Conservation (phyloP, 2,113 vertebrate species). For the Orycteropus afer region DNA sequence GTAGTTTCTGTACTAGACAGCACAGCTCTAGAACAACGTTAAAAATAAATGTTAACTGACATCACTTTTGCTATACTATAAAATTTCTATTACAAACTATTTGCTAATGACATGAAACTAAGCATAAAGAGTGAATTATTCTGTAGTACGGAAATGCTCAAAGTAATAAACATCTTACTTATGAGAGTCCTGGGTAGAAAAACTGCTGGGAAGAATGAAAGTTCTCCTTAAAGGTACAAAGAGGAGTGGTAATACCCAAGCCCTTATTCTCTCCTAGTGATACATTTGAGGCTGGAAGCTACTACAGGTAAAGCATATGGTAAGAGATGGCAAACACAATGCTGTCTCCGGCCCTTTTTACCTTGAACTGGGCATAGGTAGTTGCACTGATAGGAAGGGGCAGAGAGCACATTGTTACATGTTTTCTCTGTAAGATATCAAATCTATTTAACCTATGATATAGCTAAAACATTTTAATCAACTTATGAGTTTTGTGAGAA, state of each 20-base stretch:
- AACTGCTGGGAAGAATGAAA: not conserved
- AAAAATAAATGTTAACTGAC: constrained; percentile 46
- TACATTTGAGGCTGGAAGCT: not conserved
- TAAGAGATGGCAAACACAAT: not conserved
- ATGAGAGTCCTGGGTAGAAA: constrained; percentile 2
- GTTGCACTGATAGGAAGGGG: not conserved
- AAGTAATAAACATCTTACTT: constrained; percentile 9
- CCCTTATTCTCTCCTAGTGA: not conserved
- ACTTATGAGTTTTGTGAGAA: constrained; percentile 31
- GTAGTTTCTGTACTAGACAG: not conserved
- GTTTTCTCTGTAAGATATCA: not conserved
- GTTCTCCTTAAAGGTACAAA: not conserved
- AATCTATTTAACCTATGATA: constrained; percentile 12
- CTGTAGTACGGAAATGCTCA: not conserved
- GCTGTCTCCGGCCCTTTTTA: not conserved
- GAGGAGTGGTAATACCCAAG: not conserved
- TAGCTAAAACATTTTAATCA: not conserved
- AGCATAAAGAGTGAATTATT: constrained; percentile 15
- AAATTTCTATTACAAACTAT: constrained; percentile 25
- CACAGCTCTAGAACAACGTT: not conserved
- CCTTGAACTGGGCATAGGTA: not conserved
- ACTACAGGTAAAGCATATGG: rapidly evolving
- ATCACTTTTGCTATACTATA: constrained; percentile 11
- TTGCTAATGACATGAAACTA: not conserved
- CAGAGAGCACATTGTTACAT: not conserved